Evolutionary conservation across 1,140 invertebrate species (phyloP).

Genomic region (Pectinophora gossypiella): DNA sequence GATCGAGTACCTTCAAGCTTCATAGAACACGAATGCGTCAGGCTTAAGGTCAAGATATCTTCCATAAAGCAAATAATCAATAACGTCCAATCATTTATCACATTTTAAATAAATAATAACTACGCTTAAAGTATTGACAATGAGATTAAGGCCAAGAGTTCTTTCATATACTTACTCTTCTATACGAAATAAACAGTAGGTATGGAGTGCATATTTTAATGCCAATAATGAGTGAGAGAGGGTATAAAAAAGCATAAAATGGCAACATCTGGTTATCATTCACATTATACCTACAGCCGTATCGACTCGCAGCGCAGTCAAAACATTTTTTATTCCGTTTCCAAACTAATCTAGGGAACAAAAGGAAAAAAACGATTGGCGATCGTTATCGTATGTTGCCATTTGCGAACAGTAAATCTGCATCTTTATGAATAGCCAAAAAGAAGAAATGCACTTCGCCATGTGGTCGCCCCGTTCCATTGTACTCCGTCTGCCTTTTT

Average conservation of each 20-base stretch:
- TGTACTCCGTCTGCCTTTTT: slow-evolving; percentile 49
- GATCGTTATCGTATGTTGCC: slow-evolving; percentile 36
- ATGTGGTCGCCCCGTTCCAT: slow-evolving; percentile 47
- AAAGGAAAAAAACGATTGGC: slow-evolving; percentile 13
- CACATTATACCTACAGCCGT: neutral
- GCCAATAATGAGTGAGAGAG: no score
- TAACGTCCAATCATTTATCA: no score
- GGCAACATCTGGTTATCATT: neutral
- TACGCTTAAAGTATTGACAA: no score
- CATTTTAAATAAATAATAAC: no score
- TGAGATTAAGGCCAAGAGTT: no score
- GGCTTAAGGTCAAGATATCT: no score
- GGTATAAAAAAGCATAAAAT: no score
- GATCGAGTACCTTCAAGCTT: neutral
- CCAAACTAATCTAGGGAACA: slow-evolving; percentile 6
- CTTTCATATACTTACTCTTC: no score
- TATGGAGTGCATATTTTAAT: no score
- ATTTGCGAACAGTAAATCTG: slow-evolving; percentile 48
- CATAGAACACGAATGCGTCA: no score
- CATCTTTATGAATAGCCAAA: slow-evolving; percentile 38
- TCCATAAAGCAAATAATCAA: no score
- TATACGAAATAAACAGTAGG: no score
- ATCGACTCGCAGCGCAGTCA: neutral
- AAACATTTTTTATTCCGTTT: slow-evolving; percentile 3
- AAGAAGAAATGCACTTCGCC: slow-evolving; percentile 43